These are phyloP conservation scores for Molorchus minor DNA, from an alignment of 2,888 invertebrate species.

Conservation along the genomic window DNA sequence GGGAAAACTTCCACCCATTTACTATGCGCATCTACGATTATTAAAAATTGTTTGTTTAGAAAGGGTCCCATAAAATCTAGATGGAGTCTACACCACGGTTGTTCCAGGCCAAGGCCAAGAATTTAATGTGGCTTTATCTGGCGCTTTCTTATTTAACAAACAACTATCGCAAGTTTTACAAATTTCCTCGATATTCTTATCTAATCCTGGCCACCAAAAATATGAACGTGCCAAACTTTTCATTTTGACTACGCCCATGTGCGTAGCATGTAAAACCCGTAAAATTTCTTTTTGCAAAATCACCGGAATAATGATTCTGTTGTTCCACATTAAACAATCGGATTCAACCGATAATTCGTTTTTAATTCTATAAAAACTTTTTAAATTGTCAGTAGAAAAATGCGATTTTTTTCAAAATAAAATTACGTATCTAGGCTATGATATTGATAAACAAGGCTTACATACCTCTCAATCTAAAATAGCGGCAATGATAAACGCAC, in stretches of 20 bases:
- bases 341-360: too few species aligned
- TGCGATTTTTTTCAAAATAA: too few species aligned
- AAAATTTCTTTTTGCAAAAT: background rate
- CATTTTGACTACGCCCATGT: background rate
- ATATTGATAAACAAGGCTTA: conserved; percentile 8
- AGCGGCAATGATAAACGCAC: background rate
- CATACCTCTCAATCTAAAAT: conserved; percentile 3
- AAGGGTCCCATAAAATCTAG: background rate
- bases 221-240: background rate
- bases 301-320: background rate
- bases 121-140: background rate
- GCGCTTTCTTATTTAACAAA: background rate
- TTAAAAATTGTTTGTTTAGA: background rate
- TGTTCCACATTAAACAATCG: conserved; percentile 11
- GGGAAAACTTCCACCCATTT: background rate
- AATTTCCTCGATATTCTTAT: background rate
- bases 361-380: too few species aligned
- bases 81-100: background rate
- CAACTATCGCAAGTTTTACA: background rate
- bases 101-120: background rate
- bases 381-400: too few species aligned
- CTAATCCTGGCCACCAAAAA: background rate
- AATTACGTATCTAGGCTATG: too few species aligned
- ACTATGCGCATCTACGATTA: background rate
- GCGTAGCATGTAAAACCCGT: background rate